Evolutionary conservation across 2,113 vertebrate genomes (phyloP).

Genomic region (Rana temporaria): DNA sequence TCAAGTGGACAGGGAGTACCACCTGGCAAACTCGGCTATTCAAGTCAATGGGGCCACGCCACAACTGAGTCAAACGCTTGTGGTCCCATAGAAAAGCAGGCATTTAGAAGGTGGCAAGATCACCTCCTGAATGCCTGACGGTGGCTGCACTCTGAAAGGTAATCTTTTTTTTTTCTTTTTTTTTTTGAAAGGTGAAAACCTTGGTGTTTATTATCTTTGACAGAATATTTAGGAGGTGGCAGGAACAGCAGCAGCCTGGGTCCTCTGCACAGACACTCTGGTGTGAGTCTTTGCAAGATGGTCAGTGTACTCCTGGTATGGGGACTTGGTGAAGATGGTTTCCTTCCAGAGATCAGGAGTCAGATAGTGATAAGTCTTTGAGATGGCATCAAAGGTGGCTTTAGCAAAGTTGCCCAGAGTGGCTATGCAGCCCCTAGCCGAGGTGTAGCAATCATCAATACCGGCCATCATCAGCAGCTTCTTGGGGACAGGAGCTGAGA

Average conservation of each 20-base stretch:
- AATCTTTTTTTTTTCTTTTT: too few relatives aligned
- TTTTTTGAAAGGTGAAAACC: neutral
- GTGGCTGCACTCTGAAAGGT: too few relatives aligned
- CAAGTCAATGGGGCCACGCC: too few relatives aligned
- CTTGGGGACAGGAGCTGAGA: slow-evolving; percentile 96
- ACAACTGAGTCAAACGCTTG: too few relatives aligned
- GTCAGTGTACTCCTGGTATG: slow-evolving; percentile 99
- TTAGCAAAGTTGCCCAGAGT: slow-evolving; percentile 98
- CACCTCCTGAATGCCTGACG: too few relatives aligned
- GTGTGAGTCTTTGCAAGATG: slow-evolving; percentile 97
- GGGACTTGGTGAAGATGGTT: slow-evolving; percentile 96
- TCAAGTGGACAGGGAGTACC: too few relatives aligned
- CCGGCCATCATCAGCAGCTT: slow-evolving; percentile 98
- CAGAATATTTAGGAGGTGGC: slow-evolving; percentile 73
- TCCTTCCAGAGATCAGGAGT: slow-evolving; percentile 99
- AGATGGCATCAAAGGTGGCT: slow-evolving; percentile 98
- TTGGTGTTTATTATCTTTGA: slow-evolving; percentile 61
- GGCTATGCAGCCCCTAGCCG: slow-evolving; percentile 93
- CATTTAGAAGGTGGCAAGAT: too few relatives aligned
- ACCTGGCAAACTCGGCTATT: too few relatives aligned
- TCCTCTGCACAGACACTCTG: slow-evolving; percentile 91
- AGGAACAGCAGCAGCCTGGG: slow-evolving; percentile 78
- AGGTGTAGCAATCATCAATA: slow-evolving; percentile 97
- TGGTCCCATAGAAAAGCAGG: too few relatives aligned
- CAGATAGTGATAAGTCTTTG: slow-evolving; percentile 98